Evolutionary conservation across 2,113 vertebrate species (phyloP).

Genomic region (Phalacrocorax aristotelis): DNA sequence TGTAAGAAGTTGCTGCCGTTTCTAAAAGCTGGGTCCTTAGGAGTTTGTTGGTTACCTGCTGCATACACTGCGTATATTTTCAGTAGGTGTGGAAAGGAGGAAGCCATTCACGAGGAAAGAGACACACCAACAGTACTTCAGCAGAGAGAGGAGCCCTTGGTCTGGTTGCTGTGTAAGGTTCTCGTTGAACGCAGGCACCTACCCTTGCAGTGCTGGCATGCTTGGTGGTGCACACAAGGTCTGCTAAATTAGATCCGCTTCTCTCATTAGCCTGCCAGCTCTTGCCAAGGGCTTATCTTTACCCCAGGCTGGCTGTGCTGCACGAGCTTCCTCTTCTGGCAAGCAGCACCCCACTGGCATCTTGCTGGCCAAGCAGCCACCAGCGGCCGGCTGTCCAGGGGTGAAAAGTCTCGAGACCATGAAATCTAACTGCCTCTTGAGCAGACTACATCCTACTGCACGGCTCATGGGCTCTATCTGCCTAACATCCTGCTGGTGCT

Average conservation of each 20-base stretch:
- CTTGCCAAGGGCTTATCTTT: background rate
- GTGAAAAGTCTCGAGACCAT: background rate
- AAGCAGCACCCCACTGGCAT: background rate
- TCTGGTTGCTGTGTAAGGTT: background rate
- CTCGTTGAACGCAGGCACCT: rapidly evolving
- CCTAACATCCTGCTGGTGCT: background rate
- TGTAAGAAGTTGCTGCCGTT: background rate
- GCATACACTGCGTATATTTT: background rate
- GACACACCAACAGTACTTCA: background rate
- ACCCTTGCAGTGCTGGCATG: background rate
- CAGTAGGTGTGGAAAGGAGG: background rate
- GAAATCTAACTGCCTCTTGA: background rate
- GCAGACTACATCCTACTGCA: background rate
- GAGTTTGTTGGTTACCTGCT: background rate
- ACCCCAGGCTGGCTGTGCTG: background rate
- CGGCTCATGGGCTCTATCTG: background rate
- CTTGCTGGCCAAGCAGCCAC: background rate
- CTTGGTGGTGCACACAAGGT: rapidly evolving
- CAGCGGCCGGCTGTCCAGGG: background rate
- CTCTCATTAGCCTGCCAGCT: background rate
- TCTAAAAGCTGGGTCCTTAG: background rate
- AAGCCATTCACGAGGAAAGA: background rate
- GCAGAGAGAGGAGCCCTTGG: background rate
- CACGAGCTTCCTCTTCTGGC: background rate
- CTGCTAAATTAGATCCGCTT: background rate